These are phyloP conservation scores for Hylomyscus alleni DNA, from an alignment of 2,797 vertebrate species.

Conservation along the genomic window DNA sequence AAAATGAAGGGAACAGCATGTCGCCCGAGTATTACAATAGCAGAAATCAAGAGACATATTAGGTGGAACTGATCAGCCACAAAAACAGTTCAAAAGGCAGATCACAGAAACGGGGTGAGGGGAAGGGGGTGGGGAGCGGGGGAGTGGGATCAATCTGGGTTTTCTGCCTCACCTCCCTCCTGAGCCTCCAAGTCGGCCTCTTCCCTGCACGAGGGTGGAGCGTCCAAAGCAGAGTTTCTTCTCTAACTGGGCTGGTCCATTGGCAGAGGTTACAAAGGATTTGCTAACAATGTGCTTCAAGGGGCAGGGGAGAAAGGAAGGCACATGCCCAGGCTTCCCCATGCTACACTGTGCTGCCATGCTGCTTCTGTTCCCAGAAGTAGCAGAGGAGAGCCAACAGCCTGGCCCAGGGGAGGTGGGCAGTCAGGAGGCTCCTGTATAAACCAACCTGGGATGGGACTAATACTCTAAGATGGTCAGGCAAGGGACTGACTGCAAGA, in stretches of 20 bases:
- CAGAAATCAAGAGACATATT: conserved; percentile 94
- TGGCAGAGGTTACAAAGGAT: conserved; percentile 77
- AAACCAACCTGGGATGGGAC: not conserved
- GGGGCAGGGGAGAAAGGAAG: conserved; percentile 60
- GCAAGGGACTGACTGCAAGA: conserved; percentile 54
- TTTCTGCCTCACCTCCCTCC: conserved; percentile 85
- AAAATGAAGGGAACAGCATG: conserved; percentile 93
- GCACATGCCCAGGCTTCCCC: not conserved
- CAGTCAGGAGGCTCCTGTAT: not conserved
- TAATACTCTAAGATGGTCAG: not conserved
- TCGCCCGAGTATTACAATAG: conserved; percentile 92
- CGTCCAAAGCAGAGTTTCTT: conserved; percentile 65
- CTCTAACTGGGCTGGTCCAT: conserved; percentile 83
- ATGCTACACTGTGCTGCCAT: not conserved
- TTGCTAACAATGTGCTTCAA: conserved; percentile 46
- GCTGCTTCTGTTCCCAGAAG: not conserved
- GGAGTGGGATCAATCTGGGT: conserved; percentile 84
- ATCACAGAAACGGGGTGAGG: conserved; percentile 91
- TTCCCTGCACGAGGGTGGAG: conserved; percentile 75
- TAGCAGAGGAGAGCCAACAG: not conserved
- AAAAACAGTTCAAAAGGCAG: conserved; percentile 93
- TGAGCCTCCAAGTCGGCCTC: conserved; percentile 75
- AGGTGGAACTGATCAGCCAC: conserved; percentile 94
- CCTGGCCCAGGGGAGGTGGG: not conserved
- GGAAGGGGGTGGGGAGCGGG: conserved; percentile 53